Evolutionary conservation across 1,140 invertebrate genomes (phyloP), one percentile per base, ranked within the genome.

Genomic region (Choristoneura fumiferana): DNA sequence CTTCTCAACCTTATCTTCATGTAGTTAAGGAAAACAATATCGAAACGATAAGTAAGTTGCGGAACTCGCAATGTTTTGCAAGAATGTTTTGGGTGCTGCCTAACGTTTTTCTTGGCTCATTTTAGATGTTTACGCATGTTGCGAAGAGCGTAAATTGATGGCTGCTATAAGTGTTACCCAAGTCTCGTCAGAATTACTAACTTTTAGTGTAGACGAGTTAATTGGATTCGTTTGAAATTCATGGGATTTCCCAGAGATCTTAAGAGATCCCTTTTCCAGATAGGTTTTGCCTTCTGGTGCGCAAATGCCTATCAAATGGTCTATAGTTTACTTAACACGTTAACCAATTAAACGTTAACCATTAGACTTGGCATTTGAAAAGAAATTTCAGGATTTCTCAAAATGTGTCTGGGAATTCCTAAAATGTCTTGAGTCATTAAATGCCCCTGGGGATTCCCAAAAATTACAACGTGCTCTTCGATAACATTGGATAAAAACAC

Each of bases 101-200:
- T 55, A 65, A 59, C 57, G 66, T 71, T 71, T 74, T 67, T 74
- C 66, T 71, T 71, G 62, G 60, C 64, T 43, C 34, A 65, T 65
- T 69, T 58, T 49, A 55, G 14, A 40, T 54, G 52, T 54, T 54
- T 54, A 54, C 52, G 53, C 53, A 56, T 59, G 37, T 56, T 34
- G 52, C 52, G 12, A 60, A 38, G 14, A 49, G 53, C 57, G 66
- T 68, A 55, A 62, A 63, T 58, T 65, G 49, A 36, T 29, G 18
- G 43, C 17, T 9, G 17, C 43, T n/a, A n/a, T n/a, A n/a, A 12
- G 22, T 8, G 43, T 49, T 49, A 17, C 43, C 10, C 29, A 49
- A 49, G 43, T 49, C 56, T 62, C 37, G 58, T 62, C 60, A 52
- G 57, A 22, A 22, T 49, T 22, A 12, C 22, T 22, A 49, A 49